A percentile compares a stretch with the other conserved stretches of the same genome.
Evolutionary conservation across 2,113 vertebrate genomes (phyloP).

Genomic region (Phyllostomus hastatus): DNA sequence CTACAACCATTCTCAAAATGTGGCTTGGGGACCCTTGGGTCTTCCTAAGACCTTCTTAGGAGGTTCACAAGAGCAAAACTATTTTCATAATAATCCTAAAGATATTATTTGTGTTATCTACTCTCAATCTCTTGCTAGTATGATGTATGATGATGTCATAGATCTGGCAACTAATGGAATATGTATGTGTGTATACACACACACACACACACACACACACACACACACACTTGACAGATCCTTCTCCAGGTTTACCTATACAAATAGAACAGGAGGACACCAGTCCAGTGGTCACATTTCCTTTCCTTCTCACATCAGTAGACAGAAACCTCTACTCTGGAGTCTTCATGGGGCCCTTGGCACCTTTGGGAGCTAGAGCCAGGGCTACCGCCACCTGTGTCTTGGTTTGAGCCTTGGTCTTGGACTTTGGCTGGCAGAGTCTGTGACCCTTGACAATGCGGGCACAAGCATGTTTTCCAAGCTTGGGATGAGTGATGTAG

Average conservation of each 20-base stretch:
- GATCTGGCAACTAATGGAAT: background rate
- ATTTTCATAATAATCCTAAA: background rate
- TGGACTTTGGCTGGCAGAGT: background rate
- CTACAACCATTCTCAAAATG: background rate
- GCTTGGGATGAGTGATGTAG: background rate
- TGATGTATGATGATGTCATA: background rate
- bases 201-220: too few relatives aligned
- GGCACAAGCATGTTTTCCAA: background rate
- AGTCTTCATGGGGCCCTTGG: background rate
- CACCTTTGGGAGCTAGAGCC: background rate
- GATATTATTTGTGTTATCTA: background rate
- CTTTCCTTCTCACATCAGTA: background rate
- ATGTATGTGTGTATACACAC: background rate
- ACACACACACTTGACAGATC: background rate
- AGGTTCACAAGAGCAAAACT: background rate
- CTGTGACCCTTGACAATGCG: background rate
- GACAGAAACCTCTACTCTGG: background rate
- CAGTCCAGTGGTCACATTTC: background rate
- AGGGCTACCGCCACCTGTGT: background rate
- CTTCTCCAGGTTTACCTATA: background rate
- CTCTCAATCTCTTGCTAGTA: background rate
- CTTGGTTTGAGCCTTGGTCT: background rate
- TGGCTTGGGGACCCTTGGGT: background rate
- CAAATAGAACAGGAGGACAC: background rate
- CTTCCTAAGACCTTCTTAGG: background rate